phyloP scores from a whole-genome alignment of 2,888 invertebrate species.

The Cyrtodaria siliqua region DNA sequence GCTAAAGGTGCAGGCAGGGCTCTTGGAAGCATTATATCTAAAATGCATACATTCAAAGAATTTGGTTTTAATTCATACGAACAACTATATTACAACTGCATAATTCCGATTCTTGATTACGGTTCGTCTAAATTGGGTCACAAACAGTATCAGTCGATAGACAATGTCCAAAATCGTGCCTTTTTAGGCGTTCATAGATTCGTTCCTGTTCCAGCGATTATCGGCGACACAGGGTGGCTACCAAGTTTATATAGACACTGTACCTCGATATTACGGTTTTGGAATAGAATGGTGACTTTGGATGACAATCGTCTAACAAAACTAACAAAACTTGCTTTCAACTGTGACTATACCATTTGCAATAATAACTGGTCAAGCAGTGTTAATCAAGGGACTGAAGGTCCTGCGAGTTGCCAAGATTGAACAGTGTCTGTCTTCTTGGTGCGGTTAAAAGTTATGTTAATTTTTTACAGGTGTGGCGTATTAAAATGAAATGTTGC shows the following conservation, averaged over 20 bases:
- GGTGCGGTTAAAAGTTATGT: no score
- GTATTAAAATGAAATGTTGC: no score
- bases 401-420: no score
- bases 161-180: conserved; percentile 37
- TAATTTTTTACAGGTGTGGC: no score
- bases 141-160: conserved; percentile 20
- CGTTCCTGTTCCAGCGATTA: conserved; percentile 24
- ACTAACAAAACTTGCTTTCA: background rate
- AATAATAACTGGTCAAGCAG: background rate
- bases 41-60: no score
- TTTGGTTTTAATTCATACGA: no score
- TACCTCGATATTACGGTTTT: conserved; percentile 5
- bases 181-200: conserved; percentile 37
- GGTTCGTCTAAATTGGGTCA: conserved; percentile 28
- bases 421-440: no score
- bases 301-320: background rate
- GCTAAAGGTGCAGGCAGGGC: no score
- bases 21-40: no score
- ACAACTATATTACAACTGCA: no score
- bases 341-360: background rate
- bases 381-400: no score
- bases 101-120: no score
- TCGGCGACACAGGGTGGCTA: conserved; percentile 36
- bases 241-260: conserved; percentile 18
- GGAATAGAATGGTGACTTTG: conserved; percentile 9